Evolutionary conservation across 1,140 invertebrate species (phyloP).

Genomic region (Onthophagus taurus): DNA sequence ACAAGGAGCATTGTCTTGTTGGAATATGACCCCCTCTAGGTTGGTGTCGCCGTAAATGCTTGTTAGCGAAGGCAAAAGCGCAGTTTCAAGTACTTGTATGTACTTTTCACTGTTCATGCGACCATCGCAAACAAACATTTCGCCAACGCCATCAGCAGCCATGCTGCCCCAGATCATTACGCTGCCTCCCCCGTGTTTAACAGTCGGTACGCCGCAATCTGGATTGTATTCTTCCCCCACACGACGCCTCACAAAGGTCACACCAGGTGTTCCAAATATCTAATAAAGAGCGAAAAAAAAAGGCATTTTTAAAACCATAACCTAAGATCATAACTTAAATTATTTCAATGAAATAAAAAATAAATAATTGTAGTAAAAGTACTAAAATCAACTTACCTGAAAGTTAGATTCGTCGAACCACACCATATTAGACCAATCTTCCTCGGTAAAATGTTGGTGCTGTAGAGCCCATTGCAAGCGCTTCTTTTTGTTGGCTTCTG

Average conservation of each 20-base stretch:
- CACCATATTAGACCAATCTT: conserved; percentile 3
- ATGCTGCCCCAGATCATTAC: conserved; percentile 2
- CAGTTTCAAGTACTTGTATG: neutral
- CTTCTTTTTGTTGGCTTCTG: neutral
- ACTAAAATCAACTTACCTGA: neutral
- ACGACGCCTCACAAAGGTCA: neutral
- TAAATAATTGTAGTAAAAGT: neutral
- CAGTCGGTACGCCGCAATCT: conserved; percentile 1
- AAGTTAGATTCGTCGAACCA: neutral
- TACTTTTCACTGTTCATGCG: neutral
- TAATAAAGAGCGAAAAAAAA: neutral
- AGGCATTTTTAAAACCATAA: neutral
- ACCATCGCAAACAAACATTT: neutral
- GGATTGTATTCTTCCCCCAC: neutral
- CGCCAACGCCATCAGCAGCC: neutral
- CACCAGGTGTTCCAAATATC: conserved; percentile 1
- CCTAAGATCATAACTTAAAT: neutral
- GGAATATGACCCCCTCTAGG: neutral
- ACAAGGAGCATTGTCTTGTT: neutral
- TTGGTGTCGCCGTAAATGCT: neutral
- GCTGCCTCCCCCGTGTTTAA: conserved; percentile 1
- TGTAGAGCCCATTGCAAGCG: neutral
- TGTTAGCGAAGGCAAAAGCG: neutral
- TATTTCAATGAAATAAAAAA: neutral
- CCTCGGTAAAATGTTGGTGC: conserved; percentile 2